Conservation (phyloP, 1,140 invertebrate species). For the Stegodyphus mimosarum region DNA sequence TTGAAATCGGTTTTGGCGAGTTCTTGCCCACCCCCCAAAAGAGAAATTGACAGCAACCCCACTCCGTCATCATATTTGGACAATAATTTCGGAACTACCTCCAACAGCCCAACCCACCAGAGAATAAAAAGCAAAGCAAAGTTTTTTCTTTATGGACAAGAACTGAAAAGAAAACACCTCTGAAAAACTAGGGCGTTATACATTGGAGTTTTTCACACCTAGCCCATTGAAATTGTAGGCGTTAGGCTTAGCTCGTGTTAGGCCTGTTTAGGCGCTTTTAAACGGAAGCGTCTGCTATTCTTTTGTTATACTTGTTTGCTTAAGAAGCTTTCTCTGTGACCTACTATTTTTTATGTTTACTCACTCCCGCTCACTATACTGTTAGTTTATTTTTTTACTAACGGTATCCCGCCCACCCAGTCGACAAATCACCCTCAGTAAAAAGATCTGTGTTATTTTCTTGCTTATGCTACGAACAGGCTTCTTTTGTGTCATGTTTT, state of each 20-base stretch:
- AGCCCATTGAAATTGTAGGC: slow-evolving; percentile 26
- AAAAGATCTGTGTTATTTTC: background rate
- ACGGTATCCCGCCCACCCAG: slow-evolving; percentile 49
- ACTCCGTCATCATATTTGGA: slow-evolving; percentile 4
- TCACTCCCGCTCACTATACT: background rate
- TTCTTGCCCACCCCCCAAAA: no score
- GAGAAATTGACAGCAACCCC: background rate
- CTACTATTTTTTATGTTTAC: slow-evolving; percentile 43
- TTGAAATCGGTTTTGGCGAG: no score
- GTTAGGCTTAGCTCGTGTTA: slow-evolving; percentile 51
- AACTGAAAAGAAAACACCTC: slow-evolving; percentile 11
- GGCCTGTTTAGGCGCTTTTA: slow-evolving; percentile 54
- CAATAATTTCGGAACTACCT: slow-evolving; percentile 6
- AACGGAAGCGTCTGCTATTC: slow-evolving; percentile 45
- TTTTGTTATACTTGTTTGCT: slow-evolving; percentile 57
- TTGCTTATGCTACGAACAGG: background rate
- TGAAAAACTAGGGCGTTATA: slow-evolving; percentile 16
- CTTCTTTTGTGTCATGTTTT: no score
- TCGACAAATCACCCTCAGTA: background rate
- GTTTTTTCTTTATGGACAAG: slow-evolving; percentile 9
- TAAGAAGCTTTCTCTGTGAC: slow-evolving; percentile 58
- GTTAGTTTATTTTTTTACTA: background rate
- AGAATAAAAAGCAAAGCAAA: slow-evolving; percentile 11
- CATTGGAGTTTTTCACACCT: slow-evolving; percentile 39
- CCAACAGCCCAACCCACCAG: background rate